Evolutionary conservation across 2,113 vertebrate species (phyloP), one percentile per base, ranked within the genome.

Genomic region (Eptesicus fuscus): DNA sequence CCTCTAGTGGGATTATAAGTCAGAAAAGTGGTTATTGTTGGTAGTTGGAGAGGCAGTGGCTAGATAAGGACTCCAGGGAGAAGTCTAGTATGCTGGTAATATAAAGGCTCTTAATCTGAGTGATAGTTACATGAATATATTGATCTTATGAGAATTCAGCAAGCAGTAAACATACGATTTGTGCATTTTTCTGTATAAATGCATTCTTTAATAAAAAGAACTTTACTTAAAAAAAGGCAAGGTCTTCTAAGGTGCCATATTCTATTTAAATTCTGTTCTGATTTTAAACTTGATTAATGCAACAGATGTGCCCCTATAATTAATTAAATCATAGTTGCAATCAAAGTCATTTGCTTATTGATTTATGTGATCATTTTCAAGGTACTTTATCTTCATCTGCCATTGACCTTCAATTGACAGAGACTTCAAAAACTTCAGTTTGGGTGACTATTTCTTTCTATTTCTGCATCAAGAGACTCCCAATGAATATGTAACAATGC

Each of bases 271-370:
- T 97, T 96, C 79, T 70, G 51, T 76, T 88, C 69, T 25, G 32
- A 87, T 96, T 97, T 97, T 96, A 94, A 94, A 91, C 86, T 94
- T 96, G 71, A 97, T 96, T 96, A 96, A 97, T 82, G 80, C 40
- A 93, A 91, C 70, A 97, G 93, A 95, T 96, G 93, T 95, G 70
- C 51, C 61, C 56, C 67, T 78, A 78, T 91, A 94, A 95, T 93
- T 96, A 97, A 95, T 96, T 96, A 97, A 97, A 97, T 97, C 87
- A 94, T 80, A 94, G 79, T 84, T 94, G 79, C 67, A 97, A 90
- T 96, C 94, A 96, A 96, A 96, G 88, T 90, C 89, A 94, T 94
- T 96, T 96, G 85, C 91, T 96, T 93, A 97, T 97, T 97, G 95
- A 97, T 96, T 96, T 95, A 95, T 88, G 83, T 51, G 93, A 96